Percentiles rank a stretch among this genome's conserved stretches.
These are phyloP conservation scores for Herpetotheres cachinnans DNA, from an alignment of 2,113 vertebrate species.

Conservation along the genomic window DNA sequence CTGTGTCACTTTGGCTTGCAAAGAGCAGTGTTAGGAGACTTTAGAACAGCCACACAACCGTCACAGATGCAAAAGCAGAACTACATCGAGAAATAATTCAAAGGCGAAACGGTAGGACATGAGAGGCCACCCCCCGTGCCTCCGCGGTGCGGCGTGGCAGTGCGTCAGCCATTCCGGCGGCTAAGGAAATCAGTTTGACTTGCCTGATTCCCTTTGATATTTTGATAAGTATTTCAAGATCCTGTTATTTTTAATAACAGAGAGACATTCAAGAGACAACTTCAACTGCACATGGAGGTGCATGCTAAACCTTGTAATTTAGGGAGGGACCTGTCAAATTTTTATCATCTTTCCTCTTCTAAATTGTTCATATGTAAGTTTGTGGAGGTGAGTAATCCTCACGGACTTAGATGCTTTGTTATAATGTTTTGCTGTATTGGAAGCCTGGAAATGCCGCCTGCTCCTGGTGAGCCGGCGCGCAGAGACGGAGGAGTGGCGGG, in stretches of 20 bases:
- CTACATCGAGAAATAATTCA: neutral
- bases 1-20: neutral
- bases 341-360: neutral
- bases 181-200: neutral
- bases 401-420: neutral
- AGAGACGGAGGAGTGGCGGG: fast-evolving
- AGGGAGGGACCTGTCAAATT: neutral
- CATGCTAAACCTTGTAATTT: neutral
- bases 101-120: neutral
- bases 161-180: neutral
- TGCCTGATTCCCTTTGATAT: neutral
- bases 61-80: neutral
- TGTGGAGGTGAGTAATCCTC: neutral
- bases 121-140: neutral
- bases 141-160: neutral
- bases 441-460: fast-evolving
- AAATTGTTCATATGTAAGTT: neutral
- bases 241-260: neutral
- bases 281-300: neutral
- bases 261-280: neutral
- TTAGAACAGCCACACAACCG: neutral
- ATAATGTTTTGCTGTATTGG: fast-evolving
- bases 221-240: neutral
- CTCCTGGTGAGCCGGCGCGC: fast-evolving
- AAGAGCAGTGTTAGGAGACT: neutral